Conservation (phyloP, 2,888 invertebrate species). For the Bellardia pandia region DNA sequence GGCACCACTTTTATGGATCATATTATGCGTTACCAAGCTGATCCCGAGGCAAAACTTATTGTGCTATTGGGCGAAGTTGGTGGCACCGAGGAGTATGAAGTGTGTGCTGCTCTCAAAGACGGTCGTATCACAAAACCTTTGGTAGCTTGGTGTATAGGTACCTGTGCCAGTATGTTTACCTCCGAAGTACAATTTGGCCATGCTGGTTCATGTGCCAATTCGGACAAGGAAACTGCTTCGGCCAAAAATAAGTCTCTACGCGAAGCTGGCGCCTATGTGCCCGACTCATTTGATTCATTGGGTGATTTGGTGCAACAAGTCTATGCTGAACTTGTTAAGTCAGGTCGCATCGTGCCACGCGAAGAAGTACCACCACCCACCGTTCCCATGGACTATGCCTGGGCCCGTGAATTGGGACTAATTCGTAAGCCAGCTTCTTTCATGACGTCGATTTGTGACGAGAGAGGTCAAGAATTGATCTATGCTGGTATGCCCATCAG, state of each 20-base stretch:
- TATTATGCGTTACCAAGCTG: conserved; percentile 92
- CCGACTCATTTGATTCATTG: conserved; percentile 94
- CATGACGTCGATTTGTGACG: conserved; percentile 99
- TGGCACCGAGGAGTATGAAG: conserved; percentile 98
- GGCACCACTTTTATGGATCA: conserved; percentile 99
- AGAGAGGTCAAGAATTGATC: conserved; percentile 97
- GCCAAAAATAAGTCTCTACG: conserved; percentile 95
- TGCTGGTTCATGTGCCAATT: conserved; percentile 99
- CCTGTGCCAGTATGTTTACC: conserved; percentile 93
- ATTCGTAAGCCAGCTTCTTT: conserved; percentile 99
- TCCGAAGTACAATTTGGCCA: conserved; percentile 99
- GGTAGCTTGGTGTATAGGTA: conserved; percentile 99
- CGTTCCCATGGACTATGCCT: conserved; percentile 99
- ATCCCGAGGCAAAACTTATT: conserved; percentile 95
- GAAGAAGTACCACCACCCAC: conserved; percentile 98
- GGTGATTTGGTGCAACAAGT: conserved; percentile 92
- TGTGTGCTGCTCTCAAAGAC: conserved; percentile 93
- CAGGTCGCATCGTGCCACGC: conserved; percentile 93
- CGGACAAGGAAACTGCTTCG: conserved; percentile 95
- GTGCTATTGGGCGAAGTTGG: conserved; percentile 99
- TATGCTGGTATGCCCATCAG: conserved; percentile 98
- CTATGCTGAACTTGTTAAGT: conserved; percentile 90
- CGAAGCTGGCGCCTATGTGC: conserved; percentile 94
- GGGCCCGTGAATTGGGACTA: conserved; percentile 97
- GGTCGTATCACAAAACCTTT: conserved; percentile 95